phyloP scores from a whole-genome alignment of 1,140 invertebrate genomes.

The Trichonephila inaurata region DNA sequence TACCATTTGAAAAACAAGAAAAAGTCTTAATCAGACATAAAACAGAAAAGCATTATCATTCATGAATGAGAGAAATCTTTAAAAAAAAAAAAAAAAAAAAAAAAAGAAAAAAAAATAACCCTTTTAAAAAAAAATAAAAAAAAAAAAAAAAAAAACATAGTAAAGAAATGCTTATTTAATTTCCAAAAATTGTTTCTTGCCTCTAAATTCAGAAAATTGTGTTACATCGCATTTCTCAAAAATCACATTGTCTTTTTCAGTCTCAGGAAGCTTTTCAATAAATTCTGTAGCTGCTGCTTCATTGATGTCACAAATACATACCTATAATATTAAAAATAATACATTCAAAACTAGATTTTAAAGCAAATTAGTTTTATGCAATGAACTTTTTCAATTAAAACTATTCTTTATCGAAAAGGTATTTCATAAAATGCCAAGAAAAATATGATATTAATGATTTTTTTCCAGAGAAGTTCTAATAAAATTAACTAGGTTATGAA shows the following conservation, averaged over 20 bases:
- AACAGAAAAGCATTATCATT: too few relatives aligned
- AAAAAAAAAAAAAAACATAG: background rate
- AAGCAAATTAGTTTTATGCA: background rate
- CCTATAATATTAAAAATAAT: constrained; percentile 22
- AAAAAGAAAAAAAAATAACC: background rate
- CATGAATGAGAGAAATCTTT: too few relatives aligned
- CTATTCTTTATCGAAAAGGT: too few relatives aligned
- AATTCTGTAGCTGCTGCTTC: background rate
- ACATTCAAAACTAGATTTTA: background rate
- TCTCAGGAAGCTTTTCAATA: constrained; percentile 31
- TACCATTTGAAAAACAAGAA: too few relatives aligned
- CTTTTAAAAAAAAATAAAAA: background rate
- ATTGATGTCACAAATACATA: constrained; percentile 53
- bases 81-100: background rate
- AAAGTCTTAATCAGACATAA: too few relatives aligned
- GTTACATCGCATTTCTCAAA: constrained; percentile 65
- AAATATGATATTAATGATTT: too few relatives aligned
- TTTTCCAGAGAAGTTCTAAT: too few relatives aligned
- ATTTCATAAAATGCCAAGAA: too few relatives aligned
- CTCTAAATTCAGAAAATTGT: constrained; percentile 29
- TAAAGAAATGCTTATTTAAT: background rate
- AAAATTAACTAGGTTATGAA: too few relatives aligned
- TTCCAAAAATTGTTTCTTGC: constrained; percentile 1
- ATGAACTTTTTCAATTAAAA: background rate
- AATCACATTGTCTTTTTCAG: constrained; percentile 28